Evolutionary conservation across 1,140 invertebrate species (phyloP), one percentile per base, ranked within the genome.

Genomic region (Parasteatoda tepidariorum): DNA sequence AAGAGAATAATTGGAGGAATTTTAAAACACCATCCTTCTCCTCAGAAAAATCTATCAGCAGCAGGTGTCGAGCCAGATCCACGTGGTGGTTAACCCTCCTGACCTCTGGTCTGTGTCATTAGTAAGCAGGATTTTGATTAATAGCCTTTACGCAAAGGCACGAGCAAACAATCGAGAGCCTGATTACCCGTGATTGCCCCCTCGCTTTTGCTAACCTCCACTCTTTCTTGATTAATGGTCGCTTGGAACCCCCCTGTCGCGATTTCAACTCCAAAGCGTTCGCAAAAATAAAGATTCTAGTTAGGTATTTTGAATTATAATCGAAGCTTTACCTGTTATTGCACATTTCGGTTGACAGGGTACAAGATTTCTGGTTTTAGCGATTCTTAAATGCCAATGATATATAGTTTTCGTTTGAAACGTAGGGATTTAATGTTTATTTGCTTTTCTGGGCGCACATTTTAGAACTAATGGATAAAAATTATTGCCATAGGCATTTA

Each of bases 21-120:
- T 82, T 82, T 82, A 82, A 82, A 82, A 82, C 30, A n/a, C 78
- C 66, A 82, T 82, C 78, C 33, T 82, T 82, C 67, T 31, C 30
- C 78, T 15, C 15, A 55, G 38, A 48, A 74, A 57, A 34, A 48
- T 55, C 75, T 31, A 41, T 61, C 78, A 82, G 66, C 66, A 34
- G 76, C 76, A 79, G 76, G 76, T 79, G 76, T 57, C 76, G 76
- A 79, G 41, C 41, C 24, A 15, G 24, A 64, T 48, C 67, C 78
- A 61, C 54, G 67, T 61, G 78, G 55, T 48, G 66, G 66, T 82
- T 82, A 71, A 82, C 78, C 75, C 75, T 26, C 54, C 26, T 30
- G 78, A 71, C 66, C 78, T 33, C 57, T 71, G 78, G 66, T 41
- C 48, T 34, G 48, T 38, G 66, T 82, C 66, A 82, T 82, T 82